phyloP scores from a whole-genome alignment of 2,113 vertebrate species.

The Pungitius pungitius region DNA sequence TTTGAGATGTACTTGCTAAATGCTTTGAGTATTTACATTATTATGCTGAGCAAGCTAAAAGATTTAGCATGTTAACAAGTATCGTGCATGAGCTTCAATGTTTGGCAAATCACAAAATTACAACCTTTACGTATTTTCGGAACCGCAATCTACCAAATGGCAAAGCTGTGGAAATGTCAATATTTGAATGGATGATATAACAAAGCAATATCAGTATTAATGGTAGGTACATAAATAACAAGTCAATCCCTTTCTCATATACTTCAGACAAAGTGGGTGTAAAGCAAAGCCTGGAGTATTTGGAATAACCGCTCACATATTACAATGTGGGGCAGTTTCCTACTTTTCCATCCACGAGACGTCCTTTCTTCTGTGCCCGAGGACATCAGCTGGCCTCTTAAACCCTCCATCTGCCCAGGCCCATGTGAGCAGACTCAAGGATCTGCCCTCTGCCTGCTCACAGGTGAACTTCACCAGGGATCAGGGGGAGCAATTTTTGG shows the following conservation, averaged over 20 bases:
- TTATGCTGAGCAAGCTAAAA: background rate
- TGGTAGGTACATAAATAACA: background rate
- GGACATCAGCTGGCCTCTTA: conserved; percentile 58
- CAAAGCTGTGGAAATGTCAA: background rate
- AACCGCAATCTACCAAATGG: background rate
- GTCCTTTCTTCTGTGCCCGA: conserved; percentile 49
- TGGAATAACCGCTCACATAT: conserved; percentile 24
- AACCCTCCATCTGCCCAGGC: conserved; percentile 69
- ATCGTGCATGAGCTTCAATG: background rate
- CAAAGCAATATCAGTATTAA: background rate
- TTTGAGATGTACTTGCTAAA: background rate
- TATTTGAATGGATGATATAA: conserved; percentile 1
- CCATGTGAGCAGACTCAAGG: conserved; percentile 67
- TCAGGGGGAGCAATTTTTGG: conserved; percentile 55
- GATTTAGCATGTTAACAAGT: background rate
- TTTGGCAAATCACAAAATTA: background rate
- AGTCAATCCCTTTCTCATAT: too few relatives aligned
- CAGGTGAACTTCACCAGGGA: conserved; percentile 58
- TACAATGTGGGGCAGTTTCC: conserved; percentile 21
- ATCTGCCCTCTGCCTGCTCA: conserved; percentile 49
- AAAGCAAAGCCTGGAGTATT: conserved; percentile 3
- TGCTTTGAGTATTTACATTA: background rate
- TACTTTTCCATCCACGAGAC: conserved; percentile 36
- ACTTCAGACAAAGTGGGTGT: conserved; percentile 3
- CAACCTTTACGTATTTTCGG: background rate